A percentile compares a stretch with the other conserved stretches of the same genome.
Evolutionary conservation across 2,888 invertebrate species (phyloP).

Genomic region (Lithosia quadra): DNA sequence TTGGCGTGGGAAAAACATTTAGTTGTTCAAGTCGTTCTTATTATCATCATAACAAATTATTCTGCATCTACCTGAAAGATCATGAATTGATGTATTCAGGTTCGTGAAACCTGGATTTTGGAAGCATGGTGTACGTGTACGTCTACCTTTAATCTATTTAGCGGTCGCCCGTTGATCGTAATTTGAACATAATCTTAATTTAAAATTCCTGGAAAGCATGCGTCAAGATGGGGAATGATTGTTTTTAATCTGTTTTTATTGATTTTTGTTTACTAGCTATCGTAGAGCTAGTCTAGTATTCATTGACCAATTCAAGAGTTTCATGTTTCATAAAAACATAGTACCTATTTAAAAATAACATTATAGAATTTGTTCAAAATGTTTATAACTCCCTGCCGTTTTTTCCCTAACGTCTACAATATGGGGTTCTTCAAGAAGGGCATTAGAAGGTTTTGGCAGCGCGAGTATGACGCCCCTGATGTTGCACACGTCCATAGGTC

Average conservation of each 20-base stretch:
- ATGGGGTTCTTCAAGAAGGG: no score
- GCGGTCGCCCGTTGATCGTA: background rate
- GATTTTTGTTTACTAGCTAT: no score
- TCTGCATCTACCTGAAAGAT: background rate
- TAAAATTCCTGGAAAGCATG: background rate
- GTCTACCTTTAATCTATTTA: no score
- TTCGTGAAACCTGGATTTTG: background rate
- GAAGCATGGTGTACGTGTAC: background rate
- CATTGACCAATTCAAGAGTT: no score
- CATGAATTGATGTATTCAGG: background rate
- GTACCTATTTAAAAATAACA: background rate
- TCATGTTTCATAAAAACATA: no score
- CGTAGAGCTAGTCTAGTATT: no score
- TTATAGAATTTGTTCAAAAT: background rate
- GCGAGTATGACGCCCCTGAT: no score
- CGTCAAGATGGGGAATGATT: background rate
- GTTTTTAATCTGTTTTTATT: no score
- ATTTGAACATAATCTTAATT: background rate
- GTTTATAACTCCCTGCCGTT: no score
- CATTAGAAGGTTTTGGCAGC: no score
- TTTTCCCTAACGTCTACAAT: no score
- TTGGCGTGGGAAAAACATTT: conserved; percentile 6
- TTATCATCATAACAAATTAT: background rate
- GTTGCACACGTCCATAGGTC: no score
- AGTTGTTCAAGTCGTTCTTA: background rate